A percentile compares a stretch with the other conserved stretches of the same genome.
Conservation (phyloP, 2,888 invertebrate species). For the Adelphocoris suturalis region DNA sequence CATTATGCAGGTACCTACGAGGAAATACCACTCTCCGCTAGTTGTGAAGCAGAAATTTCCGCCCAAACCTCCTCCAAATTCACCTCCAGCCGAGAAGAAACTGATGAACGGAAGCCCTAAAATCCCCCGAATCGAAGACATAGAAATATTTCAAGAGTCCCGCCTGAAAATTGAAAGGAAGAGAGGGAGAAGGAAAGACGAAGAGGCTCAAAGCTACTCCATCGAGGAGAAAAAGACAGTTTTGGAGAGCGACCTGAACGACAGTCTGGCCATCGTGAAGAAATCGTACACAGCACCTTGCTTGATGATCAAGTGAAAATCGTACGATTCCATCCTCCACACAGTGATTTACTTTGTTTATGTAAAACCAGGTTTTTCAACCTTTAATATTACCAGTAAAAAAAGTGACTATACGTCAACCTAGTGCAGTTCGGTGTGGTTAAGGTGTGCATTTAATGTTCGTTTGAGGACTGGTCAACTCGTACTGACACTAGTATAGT, state of each 20-base stretch:
- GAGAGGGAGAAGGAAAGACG: conserved; percentile 60
- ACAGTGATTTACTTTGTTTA: too few relatives aligned
- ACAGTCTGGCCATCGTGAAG: conserved; percentile 62
- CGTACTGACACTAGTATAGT: too few relatives aligned
- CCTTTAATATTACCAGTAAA: too few relatives aligned
- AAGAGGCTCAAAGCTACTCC: conserved; percentile 62
- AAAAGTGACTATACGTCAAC: too few relatives aligned
- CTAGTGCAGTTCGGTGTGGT: too few relatives aligned
- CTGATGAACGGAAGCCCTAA: conserved; percentile 55
- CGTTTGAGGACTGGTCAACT: too few relatives aligned
- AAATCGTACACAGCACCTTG: conserved; percentile 74
- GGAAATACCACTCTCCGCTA: conserved; percentile 43
- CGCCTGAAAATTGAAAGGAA: conserved; percentile 73
- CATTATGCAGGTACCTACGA: conserved; percentile 13
- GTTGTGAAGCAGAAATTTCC: not conserved
- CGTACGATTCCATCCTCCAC: too few relatives aligned
- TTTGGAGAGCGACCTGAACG: conserved; percentile 24
- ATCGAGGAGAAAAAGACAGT: conserved; percentile 58
- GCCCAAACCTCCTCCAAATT: not conserved
- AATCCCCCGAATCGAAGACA: conserved; percentile 74
- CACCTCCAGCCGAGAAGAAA: conserved; percentile 1
- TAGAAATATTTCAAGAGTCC: conserved; percentile 75
- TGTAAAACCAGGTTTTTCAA: too few relatives aligned
- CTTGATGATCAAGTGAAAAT: conserved; percentile 64
- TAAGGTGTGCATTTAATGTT: too few relatives aligned